These are phyloP conservation scores for Istiophorus platypterus DNA, from an alignment of 2,113 vertebrate genomes.

Conservation along the genomic window DNA sequence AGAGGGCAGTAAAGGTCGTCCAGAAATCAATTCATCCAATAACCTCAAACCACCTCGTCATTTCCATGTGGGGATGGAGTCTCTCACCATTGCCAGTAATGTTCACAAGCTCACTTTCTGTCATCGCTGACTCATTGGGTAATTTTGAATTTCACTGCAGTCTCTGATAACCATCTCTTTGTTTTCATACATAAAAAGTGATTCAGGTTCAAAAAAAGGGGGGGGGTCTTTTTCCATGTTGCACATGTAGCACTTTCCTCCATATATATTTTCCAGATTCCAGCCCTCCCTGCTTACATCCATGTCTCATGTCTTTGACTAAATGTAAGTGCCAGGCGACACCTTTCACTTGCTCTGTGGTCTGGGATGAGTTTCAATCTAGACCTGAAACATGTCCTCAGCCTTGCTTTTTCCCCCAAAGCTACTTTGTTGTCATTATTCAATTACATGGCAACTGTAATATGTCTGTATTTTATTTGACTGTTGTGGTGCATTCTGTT, in stretches of 20 bases:
- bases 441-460: not conserved
- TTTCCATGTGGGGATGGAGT: no score
- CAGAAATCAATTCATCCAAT: conserved; percentile 75
- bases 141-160: not conserved
- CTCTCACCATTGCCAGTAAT: conserved; percentile 19
- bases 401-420: not conserved
- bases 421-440: not conserved
- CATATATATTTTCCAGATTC: not conserved
- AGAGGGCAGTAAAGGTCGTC: conserved; percentile 71
- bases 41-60: conserved; percentile 63
- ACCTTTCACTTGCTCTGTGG: conserved; percentile 31
- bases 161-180: not conserved
- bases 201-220: no score
- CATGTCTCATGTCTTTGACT: conserved; percentile 31
- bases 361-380: conserved; percentile 26
- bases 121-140: conserved; percentile 13
- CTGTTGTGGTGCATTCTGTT: not conserved
- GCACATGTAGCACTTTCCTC: not conserved
- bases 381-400: conserved; percentile 15
- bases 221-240: not conserved
- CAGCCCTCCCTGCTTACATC: not conserved
- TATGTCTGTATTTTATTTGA: not conserved
- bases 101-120: not conserved
- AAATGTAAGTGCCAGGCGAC: conserved; percentile 23
- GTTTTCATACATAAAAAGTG: not conserved